Evolutionary conservation across 2,888 invertebrate genomes (phyloP), one percentile per base, ranked within the genome.

Genomic region (Pristionchus exspectatus): DNA sequence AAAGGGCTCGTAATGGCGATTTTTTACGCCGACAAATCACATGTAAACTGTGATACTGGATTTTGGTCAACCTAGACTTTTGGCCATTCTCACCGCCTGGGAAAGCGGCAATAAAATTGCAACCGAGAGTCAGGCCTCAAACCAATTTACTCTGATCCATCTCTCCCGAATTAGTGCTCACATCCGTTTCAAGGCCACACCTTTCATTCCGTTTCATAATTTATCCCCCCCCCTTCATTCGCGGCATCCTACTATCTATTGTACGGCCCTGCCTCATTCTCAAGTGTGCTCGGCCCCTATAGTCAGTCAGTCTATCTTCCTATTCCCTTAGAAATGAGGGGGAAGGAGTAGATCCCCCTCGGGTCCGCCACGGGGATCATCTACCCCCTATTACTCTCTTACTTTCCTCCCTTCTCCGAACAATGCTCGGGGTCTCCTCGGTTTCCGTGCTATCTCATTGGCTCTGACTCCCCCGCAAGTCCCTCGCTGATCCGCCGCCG

Each of bases 351-450:
- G 4, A 50, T 24, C 38, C 74, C 38, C 74, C 74, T 0, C 21
- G 16, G 69, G 12, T 12, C 33, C 27, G n/a, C 69, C 30, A 14
- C 7, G 30, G 14, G 74, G 50, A 81, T 81, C n/a, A 81, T 81
- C 81, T 44, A 38, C 77, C 38, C 81, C 81, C 81, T 24, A 81
- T 81, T 81, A 81, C 81, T 81, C 81, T 81, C 38, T 81, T 81
- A 81, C 81, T 81, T 81, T 81, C 81, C 81, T 12, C 10, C 50
- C 12, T 5, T 24, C 7, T 14, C n/a, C 69, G 59, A 24, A 24
- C 59, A 59, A 21, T 59, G 21, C 18, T 59, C 59, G 44, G 44
- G 9, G 44, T 69, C 69, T 69, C 69, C 27, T 9, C 1, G 5
- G 1, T 14, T 59, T 59, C 21, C 59, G 18, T 24, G 59, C 59